Conservation (phyloP, 1,140 invertebrate species). For the Apocrypta bakeri region DNA sequence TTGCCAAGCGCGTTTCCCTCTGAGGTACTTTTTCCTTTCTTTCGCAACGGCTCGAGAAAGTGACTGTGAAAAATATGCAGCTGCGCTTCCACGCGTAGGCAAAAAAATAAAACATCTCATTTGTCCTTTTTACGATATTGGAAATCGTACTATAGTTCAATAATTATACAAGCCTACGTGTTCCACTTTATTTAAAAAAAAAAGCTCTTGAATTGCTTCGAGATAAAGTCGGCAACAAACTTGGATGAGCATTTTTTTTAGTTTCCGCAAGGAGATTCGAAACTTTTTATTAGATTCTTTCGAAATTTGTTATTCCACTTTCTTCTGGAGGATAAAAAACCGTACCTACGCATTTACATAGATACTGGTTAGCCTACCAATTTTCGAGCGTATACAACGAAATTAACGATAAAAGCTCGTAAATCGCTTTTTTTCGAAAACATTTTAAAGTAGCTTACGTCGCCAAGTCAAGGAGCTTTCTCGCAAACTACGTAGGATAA, state of each 20-base stretch:
- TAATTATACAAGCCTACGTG: too few relatives aligned
- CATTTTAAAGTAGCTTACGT: too few relatives aligned
- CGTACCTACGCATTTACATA: too few relatives aligned
- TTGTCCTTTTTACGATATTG: too few relatives aligned
- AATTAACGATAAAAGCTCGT: too few relatives aligned
- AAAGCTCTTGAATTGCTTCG: neutral
- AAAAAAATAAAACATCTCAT: neutral
- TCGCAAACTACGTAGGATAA: too few relatives aligned
- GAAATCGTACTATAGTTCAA: too few relatives aligned
- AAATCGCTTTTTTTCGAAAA: too few relatives aligned
- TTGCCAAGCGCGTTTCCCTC: conserved; percentile 11
- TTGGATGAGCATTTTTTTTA: neutral
- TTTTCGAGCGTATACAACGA: too few relatives aligned
- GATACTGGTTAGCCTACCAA: too few relatives aligned
- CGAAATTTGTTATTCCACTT: neutral
- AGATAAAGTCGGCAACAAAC: too few relatives aligned
- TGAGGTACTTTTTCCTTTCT: conserved; percentile 10
- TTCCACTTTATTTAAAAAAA: neutral
- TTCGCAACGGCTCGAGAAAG: neutral
- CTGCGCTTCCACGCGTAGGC: neutral
- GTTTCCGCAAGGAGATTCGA: neutral
- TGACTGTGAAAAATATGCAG: neutral
- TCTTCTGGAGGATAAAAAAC: neutral
- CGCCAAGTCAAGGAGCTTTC: too few relatives aligned
- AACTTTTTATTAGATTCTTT: neutral